Base-by-base conservation (phyloP, 1,140 invertebrate genomes). In the Brachionus sp. region DNA sequence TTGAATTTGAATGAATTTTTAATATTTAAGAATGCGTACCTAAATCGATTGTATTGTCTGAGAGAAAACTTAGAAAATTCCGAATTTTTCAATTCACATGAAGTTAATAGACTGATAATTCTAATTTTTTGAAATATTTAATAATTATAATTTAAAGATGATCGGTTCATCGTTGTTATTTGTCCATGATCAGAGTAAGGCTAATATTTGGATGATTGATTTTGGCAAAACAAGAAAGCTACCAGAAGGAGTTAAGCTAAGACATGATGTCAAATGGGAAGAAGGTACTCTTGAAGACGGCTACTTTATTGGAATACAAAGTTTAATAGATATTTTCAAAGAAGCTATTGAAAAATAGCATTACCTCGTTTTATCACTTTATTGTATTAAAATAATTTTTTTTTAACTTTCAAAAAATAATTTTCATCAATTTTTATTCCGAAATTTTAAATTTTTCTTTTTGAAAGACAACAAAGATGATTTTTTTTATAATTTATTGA, bases 221-320 rank as follows among this genome's bases (percentile, higher is more conserved):
- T 99, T 99, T 89, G 97, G 96, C 7, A 98, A 98, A 89, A 97
- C 95, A 2, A 91, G 94, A 66, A 92, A 92, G 3, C 68, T 88
- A 12, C 84, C 85, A 4, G 84, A 84, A 12, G 84, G 80, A 16
- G 87, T 94, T 62, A 90, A 87, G 70, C 94, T 98, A 80, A 91
- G 92, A 83, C 97, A 98, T 87, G 91, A 92, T 78, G 91, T 91
- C 7, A 91, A 92, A 50, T 98, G 96, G 97, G 92, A 93, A 85
- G 94, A 97, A 39, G 96, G 96, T n/a, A 98, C 97, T 88, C 95
- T 98, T 86, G 97, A 99, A 90, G 97, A 99, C 87, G 97, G 97
- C 35, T 98, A 98, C 89, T 90, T 98, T 75, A 93, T 94, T 84
- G 97, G 97, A 46, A 90, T 98, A 10, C 93, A 96, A 86, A 97